Evolutionary conservation across 2,797 vertebrate species (phyloP), one percentile per base, ranked within the genome.

Genomic region (Enteromius thamalakanensis): DNA sequence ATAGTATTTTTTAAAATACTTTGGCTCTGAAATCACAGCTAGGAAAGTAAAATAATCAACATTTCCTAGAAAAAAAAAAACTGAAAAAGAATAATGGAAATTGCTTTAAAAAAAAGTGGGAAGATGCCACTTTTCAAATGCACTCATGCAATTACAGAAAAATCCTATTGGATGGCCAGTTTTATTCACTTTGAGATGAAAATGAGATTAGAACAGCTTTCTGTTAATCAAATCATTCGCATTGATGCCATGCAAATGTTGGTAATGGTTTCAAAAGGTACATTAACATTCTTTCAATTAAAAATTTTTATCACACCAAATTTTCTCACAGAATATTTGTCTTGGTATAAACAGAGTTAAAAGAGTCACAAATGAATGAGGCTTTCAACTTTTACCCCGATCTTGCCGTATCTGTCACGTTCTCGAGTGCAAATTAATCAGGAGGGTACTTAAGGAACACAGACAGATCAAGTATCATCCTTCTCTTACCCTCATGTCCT

Each of bases 71-170:
- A 10, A 8, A 40, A 8, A 40, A 47, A 17, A 1, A 64, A 64
- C 14, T 32, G 5, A 29, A 29, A 45, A 58, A 51, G n/a, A 58
- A 21, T 34, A 12, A 34, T 80, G 17, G 4, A 47, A 23, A 81
- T 11, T 19, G 21, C 21, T 26, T 32, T 6, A 14, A 75, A 68
- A 71, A 55, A 17, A 21, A 62, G 19, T 83, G 81, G 75, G 81
- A 83, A 67, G 3, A 76, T 65, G 34, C 58, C 62, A 64, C 70
- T 37, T 81, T 74, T 81, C 0, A 65, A 74, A 23, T 21, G 32
- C 70, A 75, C 29, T 65, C 45, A 53, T 81, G 21, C 42, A 47
- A 47, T 75, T 3, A 51, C 10, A 15, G 21, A 70, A 64, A 21
- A 23, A 71, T 32, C 17, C 17, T 72, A 10, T 51, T 1, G 47